Base-by-base conservation (phyloP, 2,888 invertebrate species). In the Panopea generosa region DNA sequence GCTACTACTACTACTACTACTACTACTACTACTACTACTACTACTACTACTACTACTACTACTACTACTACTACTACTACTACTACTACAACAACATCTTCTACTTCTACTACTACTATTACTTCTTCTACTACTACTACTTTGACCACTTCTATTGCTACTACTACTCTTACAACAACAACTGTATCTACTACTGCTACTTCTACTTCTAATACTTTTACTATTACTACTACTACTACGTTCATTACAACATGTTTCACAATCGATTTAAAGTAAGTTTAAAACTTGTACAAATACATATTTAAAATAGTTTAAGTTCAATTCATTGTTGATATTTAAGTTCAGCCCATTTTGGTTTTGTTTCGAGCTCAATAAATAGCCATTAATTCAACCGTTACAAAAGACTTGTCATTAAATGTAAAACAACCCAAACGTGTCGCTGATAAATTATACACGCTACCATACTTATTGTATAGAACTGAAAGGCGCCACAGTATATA, bases 21-120 rank as follows among this genome's bases (percentile, higher is more conserved):
- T 9, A 47, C 20, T 16, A 47, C 4, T 9, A 33, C 4, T 33
- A 33, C 33, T 47, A 18, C 18, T 47, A 47, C 47, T 47, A 47
- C 47, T 47, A 20, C 47, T 47, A 20, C 47, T 47, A 47, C 47
- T 47, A 47, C 47, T 47, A 47, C 47, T 47, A 20, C 47, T 47
- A 47, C 47, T 47, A 47, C 47, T 47, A 47, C 47, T 47, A 47
- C 47, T 47, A 47, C 47, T 47, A 9, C 47, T 47, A 47, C 16
- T 16, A 47, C 47, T 16, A 20, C 47, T 16, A 47, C 47, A 3
- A 47, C 47, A 9, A 47, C 47, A 9, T 18, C 47, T 47, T 18
- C 47, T 47, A 47, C 47, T 47, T 9, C 20, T 47, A 47, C 47
- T 47, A 47, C 47, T 47, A 9, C 47, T 47, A 47, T 16, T 47